Conservation (phyloP, 2,113 vertebrate genomes). For the Alaudala cheleensis region DNA sequence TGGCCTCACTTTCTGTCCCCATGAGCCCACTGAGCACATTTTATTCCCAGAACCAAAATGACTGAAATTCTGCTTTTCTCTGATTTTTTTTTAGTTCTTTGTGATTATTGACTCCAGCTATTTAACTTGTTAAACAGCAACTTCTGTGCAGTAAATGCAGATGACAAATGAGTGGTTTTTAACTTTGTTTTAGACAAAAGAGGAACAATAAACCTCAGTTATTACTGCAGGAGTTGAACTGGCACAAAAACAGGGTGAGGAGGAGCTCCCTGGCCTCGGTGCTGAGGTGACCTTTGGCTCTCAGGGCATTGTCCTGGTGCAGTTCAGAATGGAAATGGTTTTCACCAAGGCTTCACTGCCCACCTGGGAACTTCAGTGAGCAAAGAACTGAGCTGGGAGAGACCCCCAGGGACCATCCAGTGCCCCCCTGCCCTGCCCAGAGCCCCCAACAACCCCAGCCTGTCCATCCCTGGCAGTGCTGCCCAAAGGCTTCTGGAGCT, state of each 20-base stretch:
- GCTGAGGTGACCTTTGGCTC: background rate
- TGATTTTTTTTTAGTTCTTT: background rate
- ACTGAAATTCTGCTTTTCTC: background rate
- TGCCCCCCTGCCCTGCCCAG: background rate
- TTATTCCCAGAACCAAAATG: background rate
- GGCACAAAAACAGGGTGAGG: background rate
- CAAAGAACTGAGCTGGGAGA: background rate
- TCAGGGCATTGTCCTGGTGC: background rate
- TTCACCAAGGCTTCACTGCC: background rate
- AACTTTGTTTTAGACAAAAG: background rate
- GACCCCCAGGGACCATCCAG: background rate
- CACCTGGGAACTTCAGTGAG: background rate
- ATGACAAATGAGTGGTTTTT: background rate
- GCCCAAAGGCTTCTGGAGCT: background rate
- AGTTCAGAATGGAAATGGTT: background rate
- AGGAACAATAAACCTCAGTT: background rate
- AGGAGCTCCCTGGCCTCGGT: background rate
- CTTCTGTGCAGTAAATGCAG: background rate
- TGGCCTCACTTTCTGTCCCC: background rate
- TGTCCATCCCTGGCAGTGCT: background rate
- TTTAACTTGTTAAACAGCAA: background rate
- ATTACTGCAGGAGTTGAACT: background rate
- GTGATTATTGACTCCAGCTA: background rate
- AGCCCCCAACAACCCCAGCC: background rate
- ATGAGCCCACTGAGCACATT: background rate